These are phyloP conservation scores for Hermaeophaga mercurialis DNA, from an alignment of 2,888 invertebrate species.

Conservation along the genomic window DNA sequence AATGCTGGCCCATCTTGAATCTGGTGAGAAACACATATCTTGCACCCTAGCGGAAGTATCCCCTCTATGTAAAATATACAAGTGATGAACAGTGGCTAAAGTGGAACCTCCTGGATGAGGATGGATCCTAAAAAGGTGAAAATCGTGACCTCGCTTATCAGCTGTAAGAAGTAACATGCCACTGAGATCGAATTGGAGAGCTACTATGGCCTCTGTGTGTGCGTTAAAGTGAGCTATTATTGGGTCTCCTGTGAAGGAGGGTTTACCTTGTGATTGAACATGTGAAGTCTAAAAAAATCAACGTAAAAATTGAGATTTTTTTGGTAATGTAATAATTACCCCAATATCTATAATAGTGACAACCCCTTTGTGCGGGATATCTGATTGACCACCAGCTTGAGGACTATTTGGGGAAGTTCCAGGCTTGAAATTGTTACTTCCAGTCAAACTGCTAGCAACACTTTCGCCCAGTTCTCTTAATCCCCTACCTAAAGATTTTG, in stretches of 20 bases:
- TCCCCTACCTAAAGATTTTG: conserved; percentile 91
- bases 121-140: conserved; percentile 93
- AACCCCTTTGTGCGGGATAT: conserved; percentile 82
- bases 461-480: conserved; percentile 88
- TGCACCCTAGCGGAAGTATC: conserved; percentile 95
- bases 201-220: conserved; percentile 86
- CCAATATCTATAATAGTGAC: conserved; percentile 87
- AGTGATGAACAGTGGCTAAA: conserved; percentile 89
- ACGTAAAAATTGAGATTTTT: background rate
- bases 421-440: conserved; percentile 60
- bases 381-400: conserved; percentile 52
- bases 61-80: conserved; percentile 93
- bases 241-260: conserved; percentile 63
- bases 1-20: conserved; percentile 96
- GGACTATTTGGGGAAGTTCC: conserved; percentile 49
- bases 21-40: conserved; percentile 89
- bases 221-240: conserved; percentile 88
- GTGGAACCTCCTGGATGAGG: conserved; percentile 84
- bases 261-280: conserved; percentile 39
- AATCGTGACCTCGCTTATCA: conserved; percentile 91
- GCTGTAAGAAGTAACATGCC: conserved; percentile 90
- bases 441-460: conserved; percentile 88
- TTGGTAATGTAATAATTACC: conserved; percentile 55
- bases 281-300: conserved; percentile 25
- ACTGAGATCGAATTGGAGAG: conserved; percentile 88